These are phyloP conservation scores for Irena cyanogastra DNA, from an alignment of 2,113 vertebrate species.

Conservation along the genomic window DNA sequence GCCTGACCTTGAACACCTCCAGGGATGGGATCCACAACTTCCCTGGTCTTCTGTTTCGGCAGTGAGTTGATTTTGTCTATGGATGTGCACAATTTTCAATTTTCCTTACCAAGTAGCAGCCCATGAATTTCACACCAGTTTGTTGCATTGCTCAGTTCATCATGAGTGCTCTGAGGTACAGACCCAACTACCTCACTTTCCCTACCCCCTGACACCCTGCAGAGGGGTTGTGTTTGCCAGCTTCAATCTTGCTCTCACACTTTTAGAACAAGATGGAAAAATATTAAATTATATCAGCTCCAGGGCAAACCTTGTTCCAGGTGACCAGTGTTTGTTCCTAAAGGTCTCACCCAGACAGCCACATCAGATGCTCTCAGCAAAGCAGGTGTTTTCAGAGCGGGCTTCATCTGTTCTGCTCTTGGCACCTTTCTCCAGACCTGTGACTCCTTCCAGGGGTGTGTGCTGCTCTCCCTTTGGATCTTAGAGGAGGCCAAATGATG, in stretches of 20 bases:
- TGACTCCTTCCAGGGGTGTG: not conserved
- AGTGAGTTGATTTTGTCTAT: not conserved
- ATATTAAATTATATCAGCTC: not conserved
- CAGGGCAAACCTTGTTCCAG: not conserved
- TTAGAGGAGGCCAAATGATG: not conserved
- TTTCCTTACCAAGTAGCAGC: not conserved
- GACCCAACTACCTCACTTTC: not conserved
- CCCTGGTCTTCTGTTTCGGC: not conserved
- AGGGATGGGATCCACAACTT: not conserved
- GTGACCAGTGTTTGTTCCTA: accelerated
- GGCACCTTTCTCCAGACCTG: not conserved
- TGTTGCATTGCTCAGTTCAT: not conserved
- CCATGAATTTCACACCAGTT: not conserved
- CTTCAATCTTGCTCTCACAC: not conserved
- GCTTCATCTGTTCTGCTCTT: not conserved
- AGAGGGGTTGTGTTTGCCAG: not conserved
- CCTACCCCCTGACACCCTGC: accelerated
- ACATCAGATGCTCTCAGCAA: not conserved
- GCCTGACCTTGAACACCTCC: not conserved
- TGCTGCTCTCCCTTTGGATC: not conserved
- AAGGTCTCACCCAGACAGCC: not conserved
- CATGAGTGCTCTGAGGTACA: not conserved
- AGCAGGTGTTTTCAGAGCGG: not conserved
- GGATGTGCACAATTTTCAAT: not conserved
- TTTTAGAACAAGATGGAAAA: not conserved